phyloP scores from a whole-genome alignment of 2,888 invertebrate species.

The Tupiocoris notatus region DNA sequence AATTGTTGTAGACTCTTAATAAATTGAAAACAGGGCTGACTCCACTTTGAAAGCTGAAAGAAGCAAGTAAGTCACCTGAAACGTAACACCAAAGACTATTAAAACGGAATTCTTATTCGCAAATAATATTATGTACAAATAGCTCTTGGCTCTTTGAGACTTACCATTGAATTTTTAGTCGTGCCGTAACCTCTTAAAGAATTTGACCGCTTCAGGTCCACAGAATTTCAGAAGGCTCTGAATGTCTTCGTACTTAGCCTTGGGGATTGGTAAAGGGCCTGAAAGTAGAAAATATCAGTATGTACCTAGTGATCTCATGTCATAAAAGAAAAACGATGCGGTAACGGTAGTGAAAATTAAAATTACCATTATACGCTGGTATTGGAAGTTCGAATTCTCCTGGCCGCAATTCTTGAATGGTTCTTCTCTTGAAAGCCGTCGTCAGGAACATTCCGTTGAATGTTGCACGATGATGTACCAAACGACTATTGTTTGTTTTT shows the following conservation, averaged over 20 bases:
- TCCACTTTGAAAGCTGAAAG: too few relatives aligned
- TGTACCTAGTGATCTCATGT: neutral
- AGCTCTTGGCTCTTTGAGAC: slow-evolving; percentile 1
- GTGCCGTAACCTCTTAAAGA: slow-evolving; percentile 1
- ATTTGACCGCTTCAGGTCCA: neutral
- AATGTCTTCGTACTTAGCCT: neutral
- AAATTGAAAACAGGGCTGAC: neutral
- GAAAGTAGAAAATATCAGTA: neutral
- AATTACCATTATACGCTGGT: slow-evolving; percentile 1
- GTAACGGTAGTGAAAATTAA: neutral
- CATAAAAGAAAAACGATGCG: too few relatives aligned
- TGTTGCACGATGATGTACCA: too few relatives aligned
- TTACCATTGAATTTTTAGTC: slow-evolving; percentile 1
- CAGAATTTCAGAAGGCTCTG: slow-evolving; percentile 4
- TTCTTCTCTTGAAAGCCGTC: too few relatives aligned
- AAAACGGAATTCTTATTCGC: neutral
- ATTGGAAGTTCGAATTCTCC: slow-evolving; percentile 5
- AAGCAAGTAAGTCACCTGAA: slow-evolving; percentile 12
- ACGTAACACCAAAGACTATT: slow-evolving; percentile 3
- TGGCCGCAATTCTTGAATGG: too few relatives aligned
- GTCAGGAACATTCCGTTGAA: too few relatives aligned
- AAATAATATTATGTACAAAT: neutral
- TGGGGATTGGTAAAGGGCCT: neutral
- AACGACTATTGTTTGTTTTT: too few relatives aligned
- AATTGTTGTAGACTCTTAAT: neutral